Conservation (phyloP, 2,797 vertebrate genomes). For the Benthosema pterotum region DNA sequence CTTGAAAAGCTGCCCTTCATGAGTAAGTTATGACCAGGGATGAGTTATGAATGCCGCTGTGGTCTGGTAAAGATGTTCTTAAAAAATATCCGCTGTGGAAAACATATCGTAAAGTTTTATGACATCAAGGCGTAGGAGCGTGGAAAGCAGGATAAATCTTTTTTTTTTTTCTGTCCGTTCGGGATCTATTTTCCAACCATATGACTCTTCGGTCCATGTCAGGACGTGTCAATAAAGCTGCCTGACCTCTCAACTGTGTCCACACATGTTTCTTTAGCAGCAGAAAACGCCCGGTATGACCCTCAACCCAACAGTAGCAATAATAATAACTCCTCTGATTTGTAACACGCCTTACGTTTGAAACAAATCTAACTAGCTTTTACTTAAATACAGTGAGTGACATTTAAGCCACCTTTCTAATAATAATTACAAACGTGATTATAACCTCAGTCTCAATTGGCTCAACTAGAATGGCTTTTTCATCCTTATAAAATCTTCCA, state of each 20-base stretch:
- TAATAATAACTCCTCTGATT: too few species aligned
- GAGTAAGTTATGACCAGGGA: slow-evolving; percentile 52
- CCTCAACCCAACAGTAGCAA: too few species aligned
- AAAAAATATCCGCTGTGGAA: slow-evolving; percentile 67
- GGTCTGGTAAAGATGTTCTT: slow-evolving; percentile 70
- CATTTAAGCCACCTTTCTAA: too few species aligned
- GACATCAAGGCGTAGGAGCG: slow-evolving; percentile 45
- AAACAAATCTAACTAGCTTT: too few species aligned
- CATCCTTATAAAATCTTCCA: too few species aligned
- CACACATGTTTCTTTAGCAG: too few species aligned
- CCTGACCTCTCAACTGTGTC: slow-evolving; percentile 35
- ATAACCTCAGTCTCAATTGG: too few species aligned
- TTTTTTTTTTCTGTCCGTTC: slow-evolving; percentile 40
- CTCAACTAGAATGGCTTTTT: too few species aligned
- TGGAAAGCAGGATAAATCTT: slow-evolving; percentile 62
- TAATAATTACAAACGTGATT: too few species aligned
- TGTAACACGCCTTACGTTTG: too few species aligned
- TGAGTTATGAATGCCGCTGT: slow-evolving; percentile 67
- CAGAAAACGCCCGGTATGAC: too few species aligned
- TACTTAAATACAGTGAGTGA: too few species aligned
- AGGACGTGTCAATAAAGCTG: slow-evolving; percentile 27
- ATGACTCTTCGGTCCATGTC: slow-evolving; percentile 40
- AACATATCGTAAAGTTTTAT: slow-evolving; percentile 71
- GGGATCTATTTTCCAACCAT: slow-evolving; percentile 44
- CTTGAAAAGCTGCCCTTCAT: slow-evolving; percentile 45